Base-by-base conservation (phyloP, 2,113 vertebrate species). In the Dasyprocta punctata region DNA sequence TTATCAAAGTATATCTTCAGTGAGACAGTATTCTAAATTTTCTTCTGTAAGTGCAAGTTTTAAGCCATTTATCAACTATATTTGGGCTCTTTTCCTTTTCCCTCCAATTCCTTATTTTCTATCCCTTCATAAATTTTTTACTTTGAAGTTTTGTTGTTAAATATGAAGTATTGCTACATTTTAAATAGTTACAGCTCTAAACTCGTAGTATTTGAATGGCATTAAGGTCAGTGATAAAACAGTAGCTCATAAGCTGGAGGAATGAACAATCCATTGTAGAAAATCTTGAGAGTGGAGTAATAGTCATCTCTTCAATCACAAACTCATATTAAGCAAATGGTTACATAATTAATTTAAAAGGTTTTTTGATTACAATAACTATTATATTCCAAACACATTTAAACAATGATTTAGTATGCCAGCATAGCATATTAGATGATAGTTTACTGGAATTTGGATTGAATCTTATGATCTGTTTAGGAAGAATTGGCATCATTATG, bases 1-100 rank as follows among this genome's bases (percentile, higher is more conserved):
- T 86, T 60, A 78, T 89, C 80, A 94, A 94, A 89, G 88, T 94
- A 92, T 63, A 83, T 92, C 41, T 78, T 92, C 7, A 78, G 12
- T 92, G 7, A 54, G 83, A 3, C 73, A 77, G 52, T 12, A 90
- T 82, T 92, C 91, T 77, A 56, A 86, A 67, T 92, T 26, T 3
- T 89, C 81, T 95, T 17, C 14, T 83, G 17, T 49, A 90, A 49
- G 77, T n/a, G 33, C 24, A 89, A 56, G 86, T 33, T 89, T 86
- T 94, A 30, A 92, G 9, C 60, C 92, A 52, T 56, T 36, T 33
- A 78, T 82, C 26, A 71, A 41, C 3, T 63, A 0, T 17, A 58
- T 49, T 58, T 95, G 4, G 3, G 65, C 6, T 75, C 0, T 69
- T 38, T 65, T 61, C 2, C 4, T 49, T 13, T 83, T 92, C 19